Evolutionary conservation across 2,797 vertebrate species (phyloP).

Genomic region (Cichlasoma orientale): DNA sequence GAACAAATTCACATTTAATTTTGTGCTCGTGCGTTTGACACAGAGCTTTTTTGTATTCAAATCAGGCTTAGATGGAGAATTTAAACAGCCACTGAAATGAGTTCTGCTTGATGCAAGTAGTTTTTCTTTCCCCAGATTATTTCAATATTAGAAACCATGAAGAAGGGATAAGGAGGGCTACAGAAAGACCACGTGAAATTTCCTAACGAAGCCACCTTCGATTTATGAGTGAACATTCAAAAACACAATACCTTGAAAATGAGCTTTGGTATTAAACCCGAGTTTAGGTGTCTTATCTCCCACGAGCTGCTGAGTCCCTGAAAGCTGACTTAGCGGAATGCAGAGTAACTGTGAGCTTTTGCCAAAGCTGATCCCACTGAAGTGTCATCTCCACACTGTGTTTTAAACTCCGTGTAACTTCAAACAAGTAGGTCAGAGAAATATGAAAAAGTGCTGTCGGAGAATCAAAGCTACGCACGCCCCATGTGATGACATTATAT

Average conservation of each 20-base stretch:
- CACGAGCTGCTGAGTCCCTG: slow-evolving; percentile 63
- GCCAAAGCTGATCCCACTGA: slow-evolving; percentile 65
- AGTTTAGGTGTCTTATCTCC: slow-evolving; percentile 75
- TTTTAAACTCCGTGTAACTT: slow-evolving; percentile 53
- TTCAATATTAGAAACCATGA: slow-evolving; percentile 33
- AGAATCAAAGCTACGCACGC: slow-evolving; percentile 14
- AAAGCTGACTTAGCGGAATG: slow-evolving; percentile 74
- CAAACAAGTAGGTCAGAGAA: slow-evolving; percentile 79
- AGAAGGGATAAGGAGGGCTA: slow-evolving; percentile 29
- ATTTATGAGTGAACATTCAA: slow-evolving; percentile 41
- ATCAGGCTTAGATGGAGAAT: slow-evolving; percentile 62
- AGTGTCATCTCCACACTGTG: slow-evolving; percentile 43
- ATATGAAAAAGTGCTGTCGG: slow-evolving; percentile 74
- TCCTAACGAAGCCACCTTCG: slow-evolving; percentile 48
- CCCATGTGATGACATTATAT: slow-evolving; percentile 12
- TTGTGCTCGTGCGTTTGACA: slow-evolving; percentile 63
- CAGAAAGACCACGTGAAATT: slow-evolving; percentile 27
- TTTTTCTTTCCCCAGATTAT: slow-evolving; percentile 36
- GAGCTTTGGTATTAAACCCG: slow-evolving; percentile 68
- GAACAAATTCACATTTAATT: slow-evolving; percentile 71
- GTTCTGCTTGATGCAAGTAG: slow-evolving; percentile 36
- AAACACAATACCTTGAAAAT: slow-evolving; percentile 73
- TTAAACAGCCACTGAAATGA: slow-evolving; percentile 57
- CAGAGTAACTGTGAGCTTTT: slow-evolving; percentile 45
- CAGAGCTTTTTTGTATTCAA: slow-evolving; percentile 57